Conservation (phyloP, 2,797 vertebrate species). For the Alosa sapidissima region DNA sequence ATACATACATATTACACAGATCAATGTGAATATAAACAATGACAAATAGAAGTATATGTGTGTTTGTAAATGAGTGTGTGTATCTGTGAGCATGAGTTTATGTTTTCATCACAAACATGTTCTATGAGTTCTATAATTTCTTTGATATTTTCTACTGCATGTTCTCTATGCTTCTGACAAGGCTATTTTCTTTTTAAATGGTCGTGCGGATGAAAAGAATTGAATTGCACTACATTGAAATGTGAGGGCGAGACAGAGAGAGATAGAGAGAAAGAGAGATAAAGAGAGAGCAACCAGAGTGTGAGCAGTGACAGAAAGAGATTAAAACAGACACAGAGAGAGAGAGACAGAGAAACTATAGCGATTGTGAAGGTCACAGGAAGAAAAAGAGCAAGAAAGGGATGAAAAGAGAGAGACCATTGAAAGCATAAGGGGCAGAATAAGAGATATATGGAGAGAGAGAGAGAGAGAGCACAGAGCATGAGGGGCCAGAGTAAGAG, state of each 20-base stretch:
- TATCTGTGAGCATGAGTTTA: no score
- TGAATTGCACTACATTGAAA: no score
- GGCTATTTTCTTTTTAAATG: no score
- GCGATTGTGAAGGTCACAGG: background rate
- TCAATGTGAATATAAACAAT: no score
- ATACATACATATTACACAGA: background rate
- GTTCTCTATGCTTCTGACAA: no score
- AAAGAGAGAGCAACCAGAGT: background rate
- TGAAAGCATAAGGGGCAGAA: background rate
- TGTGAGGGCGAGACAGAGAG: no score
- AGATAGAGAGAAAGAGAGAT: no score
- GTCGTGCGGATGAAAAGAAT: no score
- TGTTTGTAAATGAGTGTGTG: background rate
- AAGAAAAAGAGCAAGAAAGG: background rate
- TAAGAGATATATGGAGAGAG: conserved; percentile 53
- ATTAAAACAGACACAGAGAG: background rate
- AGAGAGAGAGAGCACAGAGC: background rate
- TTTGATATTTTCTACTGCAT: no score
- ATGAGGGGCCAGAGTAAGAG: background rate
- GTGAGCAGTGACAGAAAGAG: background rate
- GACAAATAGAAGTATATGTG: background rate
- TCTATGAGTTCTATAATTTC: no score
- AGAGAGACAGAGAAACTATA: background rate
- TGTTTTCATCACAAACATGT: no score
- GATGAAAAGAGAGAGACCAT: background rate